Evolutionary conservation across 2,113 vertebrate genomes (phyloP), one percentile per base, ranked within the genome.

Genomic region (Pyxicephalus adspersus): DNA sequence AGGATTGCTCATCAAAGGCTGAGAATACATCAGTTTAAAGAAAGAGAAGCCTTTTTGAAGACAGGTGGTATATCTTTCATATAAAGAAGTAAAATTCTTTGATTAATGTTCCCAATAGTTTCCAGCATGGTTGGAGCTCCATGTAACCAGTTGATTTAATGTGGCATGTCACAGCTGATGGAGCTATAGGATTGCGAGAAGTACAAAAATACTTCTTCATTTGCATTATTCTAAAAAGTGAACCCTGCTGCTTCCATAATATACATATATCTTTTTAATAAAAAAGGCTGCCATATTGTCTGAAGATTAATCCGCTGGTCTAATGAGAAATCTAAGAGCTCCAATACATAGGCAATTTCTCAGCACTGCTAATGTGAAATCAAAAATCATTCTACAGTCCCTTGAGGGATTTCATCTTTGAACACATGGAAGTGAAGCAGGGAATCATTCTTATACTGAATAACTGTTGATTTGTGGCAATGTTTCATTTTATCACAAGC

Each of bases 161-260:
- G 16, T 18, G 50, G 17, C 66, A 17, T 50, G 22, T 51, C 45
- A 68, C 45, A 51, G 66, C n/a, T 68, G 45, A 16, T 68, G 16
- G 18, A 38, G 23, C 45, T 26, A 68, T 38, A 68, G 66, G 66
- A 68, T 52, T 25, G 38, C 38, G 52, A 13, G 26, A 16, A 68
- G 8, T 3, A 52, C 15, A 52, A 50, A 26, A 18, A 50, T 25
- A 18, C 11, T 25, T 45, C 45, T 52, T 51, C 38, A 23, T 68
- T 15, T 51, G 22, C 25, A 52, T 51, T 68, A 45, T 68, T 25
- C 51, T 52, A 23, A 68, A 26, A 23, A 68, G 66, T 25, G 5
- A 68, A 23, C 66, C 38, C 66, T 68, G 66, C 66, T 51, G 66
- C 19, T 68, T 68, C 66, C 20, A 51, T 26, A 26, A 23, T 51